Base-by-base conservation (phyloP, 2,888 invertebrate genomes). In the Microplitis manilae region DNA sequence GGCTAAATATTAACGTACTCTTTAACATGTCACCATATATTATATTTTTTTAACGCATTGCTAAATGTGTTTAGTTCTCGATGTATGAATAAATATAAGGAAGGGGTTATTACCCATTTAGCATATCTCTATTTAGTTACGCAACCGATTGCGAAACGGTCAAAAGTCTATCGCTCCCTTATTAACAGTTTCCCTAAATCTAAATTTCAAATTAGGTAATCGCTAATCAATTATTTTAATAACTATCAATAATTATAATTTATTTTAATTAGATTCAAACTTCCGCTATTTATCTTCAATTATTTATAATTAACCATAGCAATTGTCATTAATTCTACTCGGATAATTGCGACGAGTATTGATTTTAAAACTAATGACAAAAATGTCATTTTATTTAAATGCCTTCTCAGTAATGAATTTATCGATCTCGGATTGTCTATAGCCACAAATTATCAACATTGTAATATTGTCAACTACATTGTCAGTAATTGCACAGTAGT, bases 71-170 rank as follows among this genome's bases (percentile, higher is more conserved):
- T 64, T 15, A 64, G 8, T 20, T 64, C 13, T 64, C 1, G 9
- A 64, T 7, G 17, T 64, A 20, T 20, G 7, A 15, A 8, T 64
- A 20, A 13, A 50, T 50, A 50, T 50, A 59, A 40, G 13, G n/a
- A 68, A 67, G 15, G 68, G 68, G 68, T 68, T 40, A 7, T 68
- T 40, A 20, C n/a, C 15, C 68, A 15, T 17, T 20, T 62, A 40
- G 6, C 17, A 40, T 13, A 69, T 75, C 13, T 41, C 20, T n/a
- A 61, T 60, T 68, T 75, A 41, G 13, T 70, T 75, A 65, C 38
- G 64, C 64, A 73, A 73, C 15, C 40, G 7, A 70, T 70, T 70
- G 70, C 70, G 59, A 59, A 61, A 70, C 38, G 38, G 17, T 70
- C 60, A 59, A 20, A 17, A 17, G 40, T 70, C 30, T 70, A 60